phyloP scores from a whole-genome alignment of 2,797 vertebrate species.

The Thaleichthys pacificus region DNA sequence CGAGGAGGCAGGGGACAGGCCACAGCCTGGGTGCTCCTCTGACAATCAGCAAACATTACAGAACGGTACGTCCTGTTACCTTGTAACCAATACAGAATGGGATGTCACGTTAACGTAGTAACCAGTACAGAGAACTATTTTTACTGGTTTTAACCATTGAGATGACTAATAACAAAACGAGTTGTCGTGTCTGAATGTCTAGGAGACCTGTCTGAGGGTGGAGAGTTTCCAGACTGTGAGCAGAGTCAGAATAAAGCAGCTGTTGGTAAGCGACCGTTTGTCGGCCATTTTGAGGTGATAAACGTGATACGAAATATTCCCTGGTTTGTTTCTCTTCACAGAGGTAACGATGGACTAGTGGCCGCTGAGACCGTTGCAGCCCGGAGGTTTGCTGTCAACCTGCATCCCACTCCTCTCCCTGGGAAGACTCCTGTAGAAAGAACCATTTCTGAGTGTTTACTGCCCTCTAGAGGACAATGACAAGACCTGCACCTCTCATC shows the following conservation, averaged over 20 bases:
- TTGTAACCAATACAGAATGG: neutral
- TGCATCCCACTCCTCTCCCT: constrained; percentile 19
- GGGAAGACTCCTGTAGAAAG: constrained; percentile 4
- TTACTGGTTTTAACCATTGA: too few relatives aligned
- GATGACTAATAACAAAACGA: neutral
- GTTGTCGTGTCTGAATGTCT: constrained; percentile 28
- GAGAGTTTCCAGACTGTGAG: constrained; percentile 59
- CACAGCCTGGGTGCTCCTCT: constrained; percentile 36
- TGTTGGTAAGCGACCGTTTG: constrained; percentile 58
- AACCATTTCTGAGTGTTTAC: constrained; percentile 51
- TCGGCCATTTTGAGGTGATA: neutral
- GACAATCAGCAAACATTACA: constrained; percentile 45
- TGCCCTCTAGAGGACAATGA: constrained; percentile 62
- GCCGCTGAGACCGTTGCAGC: constrained; percentile 9
- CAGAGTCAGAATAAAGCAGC: constrained; percentile 56
- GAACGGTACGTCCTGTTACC: constrained; percentile 57
- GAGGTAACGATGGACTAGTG: constrained; percentile 61
- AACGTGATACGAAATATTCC: neutral
- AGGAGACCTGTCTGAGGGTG: constrained; percentile 72
- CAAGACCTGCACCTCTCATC: constrained; percentile 38
- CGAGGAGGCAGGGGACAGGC: constrained; percentile 40
- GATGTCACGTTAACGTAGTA: neutral
- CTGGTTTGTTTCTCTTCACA: constrained; percentile 21
- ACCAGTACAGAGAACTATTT: neutral
- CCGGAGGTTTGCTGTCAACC: constrained; percentile 20